A percentile compares a stretch with the other conserved stretches of the same genome.
Evolutionary conservation across 92 coral and sea anemone species (phyloP).

Genomic region (Pocillopora meandrina): DNA sequence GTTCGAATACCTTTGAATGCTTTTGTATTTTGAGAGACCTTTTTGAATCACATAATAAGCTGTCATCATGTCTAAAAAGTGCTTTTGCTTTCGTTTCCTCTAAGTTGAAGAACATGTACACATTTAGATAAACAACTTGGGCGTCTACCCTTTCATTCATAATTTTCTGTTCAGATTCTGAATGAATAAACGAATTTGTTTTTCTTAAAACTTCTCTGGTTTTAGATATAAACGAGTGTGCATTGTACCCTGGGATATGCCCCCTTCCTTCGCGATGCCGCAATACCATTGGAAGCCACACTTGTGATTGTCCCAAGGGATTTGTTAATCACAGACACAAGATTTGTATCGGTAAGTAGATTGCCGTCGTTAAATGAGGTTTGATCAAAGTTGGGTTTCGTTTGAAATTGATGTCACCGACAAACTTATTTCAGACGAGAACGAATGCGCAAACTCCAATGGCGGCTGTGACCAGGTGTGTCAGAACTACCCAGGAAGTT

Average conservation of each 20-base stretch:
- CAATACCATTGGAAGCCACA: conserved; percentile 87
- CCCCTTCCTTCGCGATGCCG: conserved; percentile 90
- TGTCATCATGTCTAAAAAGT: no score
- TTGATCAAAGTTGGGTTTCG: background rate
- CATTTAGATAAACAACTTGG: no score
- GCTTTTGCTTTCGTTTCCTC: no score
- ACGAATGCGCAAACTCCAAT: conserved; percentile 74
- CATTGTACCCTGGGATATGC: conserved; percentile 90
- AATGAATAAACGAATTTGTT: background rate
- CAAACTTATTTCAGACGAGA: conserved; percentile 58
- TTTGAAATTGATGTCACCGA: background rate
- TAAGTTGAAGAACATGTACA: no score
- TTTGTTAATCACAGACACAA: conserved; percentile 76
- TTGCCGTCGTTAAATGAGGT: background rate
- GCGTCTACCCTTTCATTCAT: no score
- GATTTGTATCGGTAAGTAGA: conserved; percentile 85
- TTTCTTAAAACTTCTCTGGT: background rate
- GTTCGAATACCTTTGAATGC: background rate
- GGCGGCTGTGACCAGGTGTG: conserved; percentile 87
- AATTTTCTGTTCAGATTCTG: no score
- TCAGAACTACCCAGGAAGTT: conserved; percentile 82
- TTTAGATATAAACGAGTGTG: conserved; percentile 96
- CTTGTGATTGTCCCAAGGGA: conserved; percentile 93
- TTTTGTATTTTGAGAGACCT: background rate
- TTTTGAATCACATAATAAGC: no score